Conservation (phyloP, 2,888 invertebrate genomes). For the Marronus borbonicus region DNA sequence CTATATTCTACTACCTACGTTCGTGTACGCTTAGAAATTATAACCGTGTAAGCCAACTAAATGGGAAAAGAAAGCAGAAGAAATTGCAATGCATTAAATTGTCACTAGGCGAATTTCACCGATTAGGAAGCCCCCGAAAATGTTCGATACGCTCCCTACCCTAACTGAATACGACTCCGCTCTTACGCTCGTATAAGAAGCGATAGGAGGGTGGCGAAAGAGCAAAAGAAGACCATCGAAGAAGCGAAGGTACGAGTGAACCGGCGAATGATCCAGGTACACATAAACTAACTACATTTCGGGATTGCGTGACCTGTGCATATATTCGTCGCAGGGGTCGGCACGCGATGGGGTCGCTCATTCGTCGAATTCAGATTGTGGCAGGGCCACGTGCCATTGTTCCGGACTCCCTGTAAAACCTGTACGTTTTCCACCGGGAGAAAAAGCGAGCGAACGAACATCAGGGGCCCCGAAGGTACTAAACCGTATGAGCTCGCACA, state of each 20-base stretch:
- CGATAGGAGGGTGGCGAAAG: background rate
- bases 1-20: no score
- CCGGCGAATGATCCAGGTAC: conserved; percentile 46
- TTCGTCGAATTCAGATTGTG: conserved; percentile 67
- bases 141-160: conserved; percentile 7
- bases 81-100: conserved; percentile 32
- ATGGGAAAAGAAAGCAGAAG: conserved; percentile 19
- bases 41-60: conserved; percentile 9
- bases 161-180: background rate
- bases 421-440: conserved; percentile 39
- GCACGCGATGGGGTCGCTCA: conserved; percentile 66
- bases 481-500: conserved; percentile 1
- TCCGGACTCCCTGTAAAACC: conserved; percentile 54
- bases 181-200: conserved; percentile 2
- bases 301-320: conserved; percentile 66
- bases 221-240: conserved; percentile 20
- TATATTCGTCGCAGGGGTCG: conserved; percentile 64
- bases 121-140: conserved; percentile 15
- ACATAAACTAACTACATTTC: conserved; percentile 66
- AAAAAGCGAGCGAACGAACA: conserved; percentile 19
- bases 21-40: background rate
- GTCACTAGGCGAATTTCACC: conserved; percentile 21
- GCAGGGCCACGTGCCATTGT: conserved; percentile 66
- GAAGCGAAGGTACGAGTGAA: conserved; percentile 20
- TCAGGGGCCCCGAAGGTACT: conserved; percentile 17